phyloP scores from a whole-genome alignment of 1,140 invertebrate species.

The Habropoda laboriosa region DNA sequence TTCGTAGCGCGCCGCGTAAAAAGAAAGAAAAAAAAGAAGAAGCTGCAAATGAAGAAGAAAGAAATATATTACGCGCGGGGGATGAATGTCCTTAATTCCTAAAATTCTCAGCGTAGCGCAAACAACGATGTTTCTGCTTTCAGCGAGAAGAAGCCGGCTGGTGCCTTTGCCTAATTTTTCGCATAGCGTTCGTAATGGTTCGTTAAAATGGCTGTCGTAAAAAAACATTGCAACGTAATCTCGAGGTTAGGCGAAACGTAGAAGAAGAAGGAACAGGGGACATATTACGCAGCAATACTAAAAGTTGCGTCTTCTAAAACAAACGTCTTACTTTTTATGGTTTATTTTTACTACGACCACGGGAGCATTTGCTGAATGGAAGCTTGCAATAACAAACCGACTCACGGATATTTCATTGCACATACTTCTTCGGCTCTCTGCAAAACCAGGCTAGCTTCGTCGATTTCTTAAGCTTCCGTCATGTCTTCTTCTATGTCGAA shows the following conservation, averaged over 20 bases:
- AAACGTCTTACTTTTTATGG: slow-evolving; percentile 37
- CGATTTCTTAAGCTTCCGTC: neutral
- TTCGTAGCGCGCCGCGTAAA: neutral
- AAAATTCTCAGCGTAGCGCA: neutral
- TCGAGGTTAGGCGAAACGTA: too few species aligned
- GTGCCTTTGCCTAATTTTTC: neutral
- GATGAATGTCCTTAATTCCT: neutral
- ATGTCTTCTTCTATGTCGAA: neutral
- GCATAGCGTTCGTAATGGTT: too few species aligned
- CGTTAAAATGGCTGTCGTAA: neutral
- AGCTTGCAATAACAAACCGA: slow-evolving; percentile 34
- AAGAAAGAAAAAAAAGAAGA: neutral
- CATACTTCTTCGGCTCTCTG: too few species aligned
- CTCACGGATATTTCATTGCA: slow-evolving; percentile 17
- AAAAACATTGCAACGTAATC: neutral
- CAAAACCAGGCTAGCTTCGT: too few species aligned
- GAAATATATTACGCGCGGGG: neutral
- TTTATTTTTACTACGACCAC: slow-evolving; percentile 26
- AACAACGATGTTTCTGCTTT: neutral
- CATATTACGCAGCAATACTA: slow-evolving; percentile 30
- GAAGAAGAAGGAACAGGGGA: too few species aligned
- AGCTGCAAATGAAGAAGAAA: too few species aligned
- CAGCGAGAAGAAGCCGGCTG: too few species aligned
- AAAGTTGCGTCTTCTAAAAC: slow-evolving; percentile 27
- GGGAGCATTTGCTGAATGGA: slow-evolving; percentile 19